Conservation (phyloP, 2,888 invertebrate genomes). For the Pimpla rufipes region DNA sequence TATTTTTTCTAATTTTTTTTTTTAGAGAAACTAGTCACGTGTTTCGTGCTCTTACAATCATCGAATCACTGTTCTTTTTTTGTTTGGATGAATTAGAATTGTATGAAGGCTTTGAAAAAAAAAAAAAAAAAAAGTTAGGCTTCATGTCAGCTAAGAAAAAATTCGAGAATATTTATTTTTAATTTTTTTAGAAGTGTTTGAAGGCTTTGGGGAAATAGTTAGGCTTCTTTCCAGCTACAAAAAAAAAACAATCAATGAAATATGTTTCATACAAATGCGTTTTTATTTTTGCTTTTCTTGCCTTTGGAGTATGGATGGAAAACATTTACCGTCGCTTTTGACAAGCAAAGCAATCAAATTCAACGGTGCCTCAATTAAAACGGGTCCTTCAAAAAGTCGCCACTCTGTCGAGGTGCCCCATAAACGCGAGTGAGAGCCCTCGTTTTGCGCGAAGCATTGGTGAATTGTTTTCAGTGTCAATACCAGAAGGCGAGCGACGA, state of each 20-base stretch:
- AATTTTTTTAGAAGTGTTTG: no score
- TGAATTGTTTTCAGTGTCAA: not conserved
- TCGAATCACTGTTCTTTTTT: not conserved
- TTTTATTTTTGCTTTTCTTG: not conserved
- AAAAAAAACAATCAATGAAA: not conserved
- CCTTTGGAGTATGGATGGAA: not conserved
- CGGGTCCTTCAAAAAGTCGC: no score
- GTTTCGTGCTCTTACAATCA: not conserved
- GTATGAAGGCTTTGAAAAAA: no score
- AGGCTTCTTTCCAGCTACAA: no score
- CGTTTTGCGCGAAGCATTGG: constrained; percentile 15
- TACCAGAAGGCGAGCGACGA: not conserved
- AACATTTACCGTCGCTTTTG: not conserved
- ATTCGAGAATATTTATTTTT: no score
- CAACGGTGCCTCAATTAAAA: not conserved
- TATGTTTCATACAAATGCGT: not conserved
- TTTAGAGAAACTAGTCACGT: not conserved
- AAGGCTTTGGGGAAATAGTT: no score
- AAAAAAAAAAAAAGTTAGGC: no score
- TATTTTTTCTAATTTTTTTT: not conserved
- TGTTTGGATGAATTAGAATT: no score
- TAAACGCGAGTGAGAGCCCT: not conserved
- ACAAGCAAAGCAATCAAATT: not conserved
- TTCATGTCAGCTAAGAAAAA: no score
- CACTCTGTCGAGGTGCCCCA: not conserved